Conservation (phyloP, 2,797 vertebrate genomes). For the Semaprochilodus insignis region DNA sequence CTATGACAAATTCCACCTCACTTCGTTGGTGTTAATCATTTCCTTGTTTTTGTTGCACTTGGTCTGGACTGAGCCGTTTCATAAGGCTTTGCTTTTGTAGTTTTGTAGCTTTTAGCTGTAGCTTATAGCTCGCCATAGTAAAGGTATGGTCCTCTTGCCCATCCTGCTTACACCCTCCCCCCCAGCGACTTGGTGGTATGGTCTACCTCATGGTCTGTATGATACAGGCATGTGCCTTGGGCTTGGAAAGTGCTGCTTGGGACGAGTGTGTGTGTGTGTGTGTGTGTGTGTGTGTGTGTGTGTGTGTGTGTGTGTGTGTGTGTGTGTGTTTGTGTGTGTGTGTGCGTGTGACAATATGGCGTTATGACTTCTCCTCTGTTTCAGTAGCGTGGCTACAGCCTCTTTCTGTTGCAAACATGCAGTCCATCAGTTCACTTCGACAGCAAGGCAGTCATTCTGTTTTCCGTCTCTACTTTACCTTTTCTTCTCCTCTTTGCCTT, state of each 20-base stretch:
- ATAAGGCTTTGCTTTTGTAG: slow-evolving; percentile 48
- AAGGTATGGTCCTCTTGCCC: slow-evolving; percentile 27
- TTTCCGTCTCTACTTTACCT: not conserved
- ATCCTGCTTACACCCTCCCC: not conserved
- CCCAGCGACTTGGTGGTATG: not conserved
- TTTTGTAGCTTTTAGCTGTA: slow-evolving; percentile 27
- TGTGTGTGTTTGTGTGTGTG: slow-evolving; percentile 32
- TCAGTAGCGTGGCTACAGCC: not conserved
- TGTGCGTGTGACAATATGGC: not conserved
- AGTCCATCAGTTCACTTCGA: slow-evolving; percentile 6
- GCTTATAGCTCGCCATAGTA: slow-evolving; percentile 28
- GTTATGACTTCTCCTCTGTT: slow-evolving; percentile 5
- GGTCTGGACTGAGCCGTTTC: slow-evolving; percentile 3
- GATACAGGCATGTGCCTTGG: slow-evolving; percentile 21
- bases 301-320: slow-evolving; percentile 22
- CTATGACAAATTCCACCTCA: slow-evolving; percentile 8
- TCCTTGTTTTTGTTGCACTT: slow-evolving; percentile 11
- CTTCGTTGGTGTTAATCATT: not conserved
- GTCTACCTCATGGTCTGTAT: slow-evolving; percentile 15
- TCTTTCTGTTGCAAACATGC: slow-evolving; percentile 14
- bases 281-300: slow-evolving; percentile 21
- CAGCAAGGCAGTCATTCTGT: not conserved
- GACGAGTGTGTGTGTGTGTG: not conserved
- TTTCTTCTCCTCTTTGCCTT: not conserved
- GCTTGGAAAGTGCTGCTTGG: slow-evolving; percentile 32